Conservation (phyloP, 2,113 vertebrate species). For the Desmodus rotundus region DNA sequence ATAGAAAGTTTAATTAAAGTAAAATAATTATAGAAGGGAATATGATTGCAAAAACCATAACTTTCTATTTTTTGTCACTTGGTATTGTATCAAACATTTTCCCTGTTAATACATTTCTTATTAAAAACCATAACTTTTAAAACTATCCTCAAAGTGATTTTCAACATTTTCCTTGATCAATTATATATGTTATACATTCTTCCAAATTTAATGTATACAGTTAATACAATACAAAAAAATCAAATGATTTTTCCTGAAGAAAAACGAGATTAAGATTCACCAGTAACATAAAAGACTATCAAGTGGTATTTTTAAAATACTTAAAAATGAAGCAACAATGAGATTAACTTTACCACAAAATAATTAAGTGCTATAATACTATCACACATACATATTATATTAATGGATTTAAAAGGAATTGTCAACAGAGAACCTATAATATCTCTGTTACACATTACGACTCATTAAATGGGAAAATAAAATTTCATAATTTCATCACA, state of each 20-base stretch:
- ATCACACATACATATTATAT: neutral
- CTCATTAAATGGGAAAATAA: neutral
- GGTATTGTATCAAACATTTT: neutral
- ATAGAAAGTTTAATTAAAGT: neutral
- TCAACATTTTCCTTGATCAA: neutral
- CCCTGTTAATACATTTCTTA: neutral
- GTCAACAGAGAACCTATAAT: neutral
- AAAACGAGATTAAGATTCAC: neutral
- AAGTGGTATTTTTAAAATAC: neutral
- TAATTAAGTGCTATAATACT: neutral
- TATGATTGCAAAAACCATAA: neutral
- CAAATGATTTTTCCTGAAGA: neutral
- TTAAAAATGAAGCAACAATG: neutral
- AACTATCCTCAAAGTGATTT: neutral
- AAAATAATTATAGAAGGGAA: neutral
- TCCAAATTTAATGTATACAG: neutral
- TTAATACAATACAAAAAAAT: neutral
- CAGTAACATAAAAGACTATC: neutral
- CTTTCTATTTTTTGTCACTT: neutral
- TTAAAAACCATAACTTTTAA: neutral
- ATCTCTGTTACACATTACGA: neutral
- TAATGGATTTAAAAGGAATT: neutral
- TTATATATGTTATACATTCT: neutral
- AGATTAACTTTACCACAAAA: neutral
- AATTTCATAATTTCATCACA: neutral